phyloP scores from a whole-genome alignment of 2,888 invertebrate species.

The Lordiphosa fenestrarum region DNA sequence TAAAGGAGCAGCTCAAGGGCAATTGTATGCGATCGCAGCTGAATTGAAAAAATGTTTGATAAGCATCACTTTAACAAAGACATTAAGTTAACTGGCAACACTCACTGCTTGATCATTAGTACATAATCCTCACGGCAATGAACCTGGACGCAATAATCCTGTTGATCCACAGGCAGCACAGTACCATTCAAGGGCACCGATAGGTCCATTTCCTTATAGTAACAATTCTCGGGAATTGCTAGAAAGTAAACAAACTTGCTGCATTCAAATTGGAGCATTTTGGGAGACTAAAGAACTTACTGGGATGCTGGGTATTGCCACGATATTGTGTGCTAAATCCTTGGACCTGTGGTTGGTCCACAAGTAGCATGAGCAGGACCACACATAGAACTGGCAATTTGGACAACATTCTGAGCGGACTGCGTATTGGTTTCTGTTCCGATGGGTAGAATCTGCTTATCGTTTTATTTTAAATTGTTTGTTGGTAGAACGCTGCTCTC shows the following conservation, averaged over 20 bases:
- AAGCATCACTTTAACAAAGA: background rate
- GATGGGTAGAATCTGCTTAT: too few relatives aligned
- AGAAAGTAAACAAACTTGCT: too few relatives aligned
- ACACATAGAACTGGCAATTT: too few relatives aligned
- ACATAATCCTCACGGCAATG: constrained; percentile 68
- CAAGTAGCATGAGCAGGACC: too few relatives aligned
- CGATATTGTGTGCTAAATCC: constrained; percentile 56
- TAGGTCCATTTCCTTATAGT: constrained; percentile 60
- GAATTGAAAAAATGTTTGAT: background rate
- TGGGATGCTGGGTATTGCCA: constrained; percentile 60
- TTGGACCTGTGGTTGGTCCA: background rate
- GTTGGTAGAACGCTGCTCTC: too few relatives aligned
- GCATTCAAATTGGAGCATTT: too few relatives aligned
- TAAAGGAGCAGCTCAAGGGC: constrained; percentile 43
- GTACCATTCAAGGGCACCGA: constrained; percentile 52
- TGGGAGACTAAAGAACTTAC: constrained; percentile 28
- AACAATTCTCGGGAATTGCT: constrained; percentile 55
- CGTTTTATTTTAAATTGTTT: too few relatives aligned
- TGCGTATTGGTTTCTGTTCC: too few relatives aligned
- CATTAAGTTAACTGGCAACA: constrained; percentile 1
- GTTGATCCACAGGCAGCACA: constrained; percentile 45
- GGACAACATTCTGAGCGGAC: too few relatives aligned
- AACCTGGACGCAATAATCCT: constrained; percentile 50
- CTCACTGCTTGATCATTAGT: constrained; percentile 69
- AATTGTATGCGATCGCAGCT: constrained; percentile 54